phyloP scores from a whole-genome alignment of 2,888 invertebrate species.

The Rambutsinella grinnellia region DNA sequence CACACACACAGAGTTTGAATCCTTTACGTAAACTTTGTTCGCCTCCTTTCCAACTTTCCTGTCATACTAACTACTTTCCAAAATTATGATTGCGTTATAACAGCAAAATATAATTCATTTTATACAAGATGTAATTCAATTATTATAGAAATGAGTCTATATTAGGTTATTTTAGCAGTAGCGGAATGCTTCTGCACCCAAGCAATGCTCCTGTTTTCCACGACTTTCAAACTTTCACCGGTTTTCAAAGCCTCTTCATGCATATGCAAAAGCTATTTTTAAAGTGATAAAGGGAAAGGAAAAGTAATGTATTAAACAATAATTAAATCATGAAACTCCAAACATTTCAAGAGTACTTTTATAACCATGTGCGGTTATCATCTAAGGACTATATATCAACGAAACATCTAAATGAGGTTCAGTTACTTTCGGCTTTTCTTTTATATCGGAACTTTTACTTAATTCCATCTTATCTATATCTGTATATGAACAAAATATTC shows the following conservation, averaged over 20 bases:
- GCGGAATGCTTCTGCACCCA: background rate
- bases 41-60: background rate
- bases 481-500: no score
- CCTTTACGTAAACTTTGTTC: background rate
- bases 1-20: no score
- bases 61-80: background rate
- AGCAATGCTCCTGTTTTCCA: background rate
- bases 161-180: background rate
- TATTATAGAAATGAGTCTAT: background rate
- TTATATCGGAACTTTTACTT: no score
- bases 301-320: background rate
- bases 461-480: no score
- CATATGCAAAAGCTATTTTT: background rate
- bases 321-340: background rate
- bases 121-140: background rate
- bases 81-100: background rate
- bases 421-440: no score
- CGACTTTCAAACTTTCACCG: background rate
- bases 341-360: no score
- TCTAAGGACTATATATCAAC: no score
- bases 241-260: background rate
- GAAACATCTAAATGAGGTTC: no score
- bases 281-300: background rate
- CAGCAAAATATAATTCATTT: background rate
- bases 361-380: no score